phyloP scores from a whole-genome alignment of 2,113 vertebrate genomes.

The Ophthalmolycus amberensis region DNA sequence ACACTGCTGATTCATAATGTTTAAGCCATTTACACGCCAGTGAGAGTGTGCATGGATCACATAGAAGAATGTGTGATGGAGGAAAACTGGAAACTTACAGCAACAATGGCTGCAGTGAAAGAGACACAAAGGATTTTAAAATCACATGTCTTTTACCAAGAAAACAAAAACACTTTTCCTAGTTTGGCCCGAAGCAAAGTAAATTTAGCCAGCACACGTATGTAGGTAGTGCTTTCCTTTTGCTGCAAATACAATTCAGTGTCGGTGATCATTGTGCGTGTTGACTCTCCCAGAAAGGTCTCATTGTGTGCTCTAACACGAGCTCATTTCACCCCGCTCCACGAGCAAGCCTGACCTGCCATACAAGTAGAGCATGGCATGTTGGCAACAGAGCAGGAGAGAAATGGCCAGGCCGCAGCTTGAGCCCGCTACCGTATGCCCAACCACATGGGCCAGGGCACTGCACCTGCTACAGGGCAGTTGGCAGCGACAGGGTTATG shows the following conservation, averaged over 20 bases:
- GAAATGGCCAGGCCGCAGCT: slow-evolving; percentile 58
- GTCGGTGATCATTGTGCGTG: slow-evolving; percentile 38
- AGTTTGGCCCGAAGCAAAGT: not conserved
- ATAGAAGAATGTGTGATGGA: not conserved
- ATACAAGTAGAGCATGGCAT: slow-evolving; percentile 59
- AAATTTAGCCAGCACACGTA: not conserved
- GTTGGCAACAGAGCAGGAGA: slow-evolving; percentile 62
- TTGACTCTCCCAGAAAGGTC: slow-evolving; percentile 43
- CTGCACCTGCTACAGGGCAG: slow-evolving; percentile 24
- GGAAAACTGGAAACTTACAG: not conserved
- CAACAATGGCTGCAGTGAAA: not conserved
- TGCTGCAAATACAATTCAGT: slow-evolving; percentile 26
- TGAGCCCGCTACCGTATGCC: slow-evolving; percentile 46
- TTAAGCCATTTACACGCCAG: slow-evolving; percentile 12
- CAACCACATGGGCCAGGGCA: slow-evolving; percentile 24
- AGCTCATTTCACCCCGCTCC: slow-evolving; percentile 43
- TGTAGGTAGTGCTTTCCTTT: not conserved
- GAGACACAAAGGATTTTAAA: not conserved
- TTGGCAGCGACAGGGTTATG: not conserved
- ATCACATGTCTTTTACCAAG: not conserved
- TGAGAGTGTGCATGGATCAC: not conserved
- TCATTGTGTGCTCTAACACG: slow-evolving; percentile 26
- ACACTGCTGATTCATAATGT: slow-evolving; percentile 6
- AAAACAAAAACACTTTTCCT: not conserved
- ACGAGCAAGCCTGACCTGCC: slow-evolving; percentile 58